A percentile compares a stretch with the other conserved stretches of the same genome.
These are phyloP conservation scores for Meandrusa payeni DNA, from an alignment of 2,888 invertebrate species.

Conservation along the genomic window DNA sequence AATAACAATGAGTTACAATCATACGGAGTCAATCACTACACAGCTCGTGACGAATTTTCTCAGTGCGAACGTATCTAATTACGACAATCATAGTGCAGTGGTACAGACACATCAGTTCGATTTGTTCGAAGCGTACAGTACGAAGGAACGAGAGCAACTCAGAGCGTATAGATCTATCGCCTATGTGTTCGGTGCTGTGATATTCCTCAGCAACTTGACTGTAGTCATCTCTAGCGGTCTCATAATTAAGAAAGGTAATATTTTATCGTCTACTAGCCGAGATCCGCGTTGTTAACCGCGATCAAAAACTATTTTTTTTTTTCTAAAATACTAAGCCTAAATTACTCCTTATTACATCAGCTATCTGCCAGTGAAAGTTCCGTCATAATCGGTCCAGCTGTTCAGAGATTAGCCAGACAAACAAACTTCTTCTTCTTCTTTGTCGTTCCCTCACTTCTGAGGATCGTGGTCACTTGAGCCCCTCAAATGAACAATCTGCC, in stretches of 20 bases:
- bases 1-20: constrained; percentile 23
- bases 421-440: too few species aligned
- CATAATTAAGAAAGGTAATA: constrained; percentile 81
- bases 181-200: constrained; percentile 76
- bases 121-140: constrained; percentile 56
- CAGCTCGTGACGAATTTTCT: constrained; percentile 46
- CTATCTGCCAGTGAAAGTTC: too few species aligned
- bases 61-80: constrained; percentile 45
- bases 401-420: too few species aligned
- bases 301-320: too few species aligned
- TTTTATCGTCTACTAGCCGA: too few species aligned
- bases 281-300: too few species aligned
- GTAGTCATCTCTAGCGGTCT: constrained; percentile 85
- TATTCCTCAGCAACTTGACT: constrained; percentile 80
- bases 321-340: too few species aligned
- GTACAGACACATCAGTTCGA: constrained; percentile 43
- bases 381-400: too few species aligned
- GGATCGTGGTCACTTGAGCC: too few species aligned
- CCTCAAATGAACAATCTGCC: too few species aligned
- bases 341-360: too few species aligned
- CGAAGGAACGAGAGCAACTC: constrained; percentile 60
- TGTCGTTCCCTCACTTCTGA: too few species aligned
- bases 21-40: neutral
- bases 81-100: constrained; percentile 51
- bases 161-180: constrained; percentile 76